Evolutionary conservation across 2,797 vertebrate genomes (phyloP).

Genomic region (Tragopan temminckii): DNA sequence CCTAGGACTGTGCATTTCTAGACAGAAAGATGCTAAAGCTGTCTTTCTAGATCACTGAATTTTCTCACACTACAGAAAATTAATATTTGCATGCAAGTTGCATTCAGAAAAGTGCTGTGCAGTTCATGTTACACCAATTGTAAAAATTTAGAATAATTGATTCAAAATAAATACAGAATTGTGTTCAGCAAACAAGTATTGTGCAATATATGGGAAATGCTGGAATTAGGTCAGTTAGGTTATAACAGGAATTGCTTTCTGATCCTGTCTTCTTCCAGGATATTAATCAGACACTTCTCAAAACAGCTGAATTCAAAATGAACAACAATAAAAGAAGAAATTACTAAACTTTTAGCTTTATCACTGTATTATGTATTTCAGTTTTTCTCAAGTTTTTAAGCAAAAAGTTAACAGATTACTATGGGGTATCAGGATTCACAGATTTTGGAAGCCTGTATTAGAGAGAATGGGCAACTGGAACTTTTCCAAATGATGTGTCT

Average conservation of each 20-base stretch:
- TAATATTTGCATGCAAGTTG: background rate
- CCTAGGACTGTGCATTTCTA: background rate
- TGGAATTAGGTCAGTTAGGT: constrained; percentile 51
- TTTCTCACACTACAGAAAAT: background rate
- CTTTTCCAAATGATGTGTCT: constrained; percentile 35
- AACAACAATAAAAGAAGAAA: background rate
- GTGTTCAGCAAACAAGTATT: background rate
- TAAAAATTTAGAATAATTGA: constrained; percentile 2
- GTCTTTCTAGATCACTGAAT: background rate
- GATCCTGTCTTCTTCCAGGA: background rate
- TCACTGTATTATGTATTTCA: background rate
- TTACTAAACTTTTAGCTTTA: background rate
- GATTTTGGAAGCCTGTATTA: background rate
- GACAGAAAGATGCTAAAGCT: background rate
- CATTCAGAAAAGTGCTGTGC: background rate
- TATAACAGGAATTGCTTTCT: constrained; percentile 29
- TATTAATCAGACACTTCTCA: constrained; percentile 1
- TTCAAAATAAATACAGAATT: background rate
- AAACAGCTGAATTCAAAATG: background rate
- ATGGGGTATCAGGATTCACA: background rate
- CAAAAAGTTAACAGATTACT: background rate
- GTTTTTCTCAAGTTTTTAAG: background rate
- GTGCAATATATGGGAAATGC: constrained; percentile 9
- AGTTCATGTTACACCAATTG: background rate
- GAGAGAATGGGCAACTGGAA: constrained; percentile 10